A percentile compares a stretch with the other conserved stretches of the same genome.
Evolutionary conservation across 2,797 vertebrate species (phyloP).

Genomic region (Hozukius guyotensis): DNA sequence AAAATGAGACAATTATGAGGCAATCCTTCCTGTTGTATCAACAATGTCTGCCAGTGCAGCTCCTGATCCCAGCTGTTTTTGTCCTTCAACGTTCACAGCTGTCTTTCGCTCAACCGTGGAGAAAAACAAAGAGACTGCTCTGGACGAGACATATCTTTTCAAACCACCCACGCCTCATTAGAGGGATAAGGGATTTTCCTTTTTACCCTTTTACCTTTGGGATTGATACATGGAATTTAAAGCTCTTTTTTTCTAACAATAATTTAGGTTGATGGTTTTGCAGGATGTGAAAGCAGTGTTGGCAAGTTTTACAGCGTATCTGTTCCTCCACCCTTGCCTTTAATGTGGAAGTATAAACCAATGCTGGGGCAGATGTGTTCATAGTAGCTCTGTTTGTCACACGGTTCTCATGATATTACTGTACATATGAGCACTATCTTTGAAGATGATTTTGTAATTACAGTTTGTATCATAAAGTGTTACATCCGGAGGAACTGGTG

Average conservation of each 20-base stretch:
- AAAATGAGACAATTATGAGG: constrained; percentile 31
- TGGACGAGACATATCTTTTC: constrained; percentile 5
- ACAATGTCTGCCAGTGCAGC: constrained; percentile 26
- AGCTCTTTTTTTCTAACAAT: background rate
- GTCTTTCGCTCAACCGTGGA: constrained; percentile 19
- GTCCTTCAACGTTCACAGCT: constrained; percentile 64
- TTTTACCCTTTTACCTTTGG: constrained; percentile 34
- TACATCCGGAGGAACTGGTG: background rate
- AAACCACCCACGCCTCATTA: constrained; percentile 45
- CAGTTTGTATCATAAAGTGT: background rate
- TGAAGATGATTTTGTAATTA: constrained; percentile 3
- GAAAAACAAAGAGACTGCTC: constrained; percentile 4
- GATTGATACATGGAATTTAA: constrained; percentile 27
- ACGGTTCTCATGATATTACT: background rate
- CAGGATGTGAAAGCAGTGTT: constrained; percentile 25
- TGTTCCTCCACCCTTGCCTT: background rate
- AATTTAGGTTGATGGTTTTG: constrained; percentile 27
- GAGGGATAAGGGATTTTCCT: constrained; percentile 40
- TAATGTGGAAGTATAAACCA: background rate
- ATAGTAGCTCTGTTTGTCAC: background rate
- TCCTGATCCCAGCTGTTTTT: constrained; percentile 76
- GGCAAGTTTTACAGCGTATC: constrained; percentile 27
- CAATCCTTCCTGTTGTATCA: constrained; percentile 52
- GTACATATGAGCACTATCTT: background rate
- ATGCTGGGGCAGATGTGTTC: background rate